Conservation (phyloP, 2,113 vertebrate species). For the Bothrops jararaca region DNA sequence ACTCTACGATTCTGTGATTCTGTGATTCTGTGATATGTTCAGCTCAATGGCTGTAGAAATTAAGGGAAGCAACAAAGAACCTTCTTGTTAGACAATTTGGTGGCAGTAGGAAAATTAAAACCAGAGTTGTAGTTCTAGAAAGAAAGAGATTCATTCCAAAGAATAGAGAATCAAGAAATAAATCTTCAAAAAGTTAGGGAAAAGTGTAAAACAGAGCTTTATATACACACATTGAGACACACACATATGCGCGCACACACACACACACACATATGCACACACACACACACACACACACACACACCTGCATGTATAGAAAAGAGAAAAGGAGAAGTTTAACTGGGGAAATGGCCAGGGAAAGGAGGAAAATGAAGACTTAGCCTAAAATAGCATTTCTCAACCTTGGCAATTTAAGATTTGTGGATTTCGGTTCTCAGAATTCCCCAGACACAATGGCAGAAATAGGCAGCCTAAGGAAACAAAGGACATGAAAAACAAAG, state of each 20-base stretch:
- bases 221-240: background rate
- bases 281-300: background rate
- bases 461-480: background rate
- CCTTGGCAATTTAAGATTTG: background rate
- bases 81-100: background rate
- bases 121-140: background rate
- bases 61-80: background rate
- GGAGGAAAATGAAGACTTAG: background rate
- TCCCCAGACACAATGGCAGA: background rate
- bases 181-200: background rate
- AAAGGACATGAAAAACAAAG: background rate
- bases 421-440: background rate
- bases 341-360: background rate
- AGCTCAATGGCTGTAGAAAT: background rate
- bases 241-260: too few species aligned
- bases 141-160: background rate
- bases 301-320: background rate
- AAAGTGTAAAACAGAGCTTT: background rate
- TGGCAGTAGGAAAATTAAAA: background rate
- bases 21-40: too few species aligned
- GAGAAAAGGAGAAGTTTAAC: background rate
- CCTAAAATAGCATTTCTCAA: background rate
- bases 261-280: background rate
- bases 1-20: too few species aligned
- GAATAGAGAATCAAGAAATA: background rate